These are phyloP conservation scores for Wasmannia auropunctata DNA, from an alignment of 1,140 invertebrate species.

Conservation along the genomic window DNA sequence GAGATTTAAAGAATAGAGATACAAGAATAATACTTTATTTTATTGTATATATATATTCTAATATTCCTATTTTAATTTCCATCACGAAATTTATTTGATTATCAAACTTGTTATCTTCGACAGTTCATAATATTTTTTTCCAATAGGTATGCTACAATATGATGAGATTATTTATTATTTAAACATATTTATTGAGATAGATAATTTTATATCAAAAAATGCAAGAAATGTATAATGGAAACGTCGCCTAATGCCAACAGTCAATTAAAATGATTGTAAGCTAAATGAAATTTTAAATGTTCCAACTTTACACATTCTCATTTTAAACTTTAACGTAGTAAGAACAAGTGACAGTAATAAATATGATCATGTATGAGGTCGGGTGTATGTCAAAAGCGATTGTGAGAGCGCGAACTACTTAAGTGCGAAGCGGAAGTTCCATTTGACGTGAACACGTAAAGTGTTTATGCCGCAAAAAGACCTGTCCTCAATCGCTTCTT, in stretches of 20 bases:
- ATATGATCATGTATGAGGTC: slow-evolving; percentile 26
- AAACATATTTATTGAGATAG: not conserved
- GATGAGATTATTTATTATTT: not conserved
- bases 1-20: not conserved
- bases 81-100: slow-evolving; percentile 1
- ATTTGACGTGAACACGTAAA: slow-evolving; percentile 45
- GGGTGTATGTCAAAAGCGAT: slow-evolving; percentile 49
- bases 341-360: not conserved
- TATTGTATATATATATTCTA: not conserved
- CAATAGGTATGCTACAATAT: no score
- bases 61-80: not conserved
- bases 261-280: not conserved
- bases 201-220: not conserved
- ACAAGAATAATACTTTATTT: not conserved
- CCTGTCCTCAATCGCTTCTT: not conserved
- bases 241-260: not conserved
- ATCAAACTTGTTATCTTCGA: not conserved
- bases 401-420: not conserved
- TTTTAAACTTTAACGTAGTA: slow-evolving; percentile 17
- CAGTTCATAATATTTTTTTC: not conserved
- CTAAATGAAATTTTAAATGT: not conserved
- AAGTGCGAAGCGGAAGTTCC: slow-evolving; percentile 17
- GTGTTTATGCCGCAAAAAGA: slow-evolving; percentile 1
- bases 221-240: not conserved
- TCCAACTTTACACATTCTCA: slow-evolving; percentile 33